Evolutionary conservation across 1,140 invertebrate genomes (phyloP).

Genomic region (Temnothorax curvispinosus): DNA sequence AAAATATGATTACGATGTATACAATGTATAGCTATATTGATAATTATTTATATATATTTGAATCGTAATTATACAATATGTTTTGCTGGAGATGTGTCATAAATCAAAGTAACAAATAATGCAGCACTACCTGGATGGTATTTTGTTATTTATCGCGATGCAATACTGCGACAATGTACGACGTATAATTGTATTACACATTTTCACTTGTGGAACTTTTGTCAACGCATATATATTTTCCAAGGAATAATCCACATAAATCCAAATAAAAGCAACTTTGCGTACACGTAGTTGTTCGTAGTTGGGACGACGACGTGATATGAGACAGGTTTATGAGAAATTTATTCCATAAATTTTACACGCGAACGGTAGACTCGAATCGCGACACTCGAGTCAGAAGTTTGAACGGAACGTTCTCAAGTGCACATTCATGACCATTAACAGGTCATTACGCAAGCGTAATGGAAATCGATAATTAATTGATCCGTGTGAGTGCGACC

Average conservation of each 20-base stretch:
- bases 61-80: not conserved
- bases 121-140: not conserved
- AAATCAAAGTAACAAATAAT: constrained; percentile 32
- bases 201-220: constrained; percentile 23
- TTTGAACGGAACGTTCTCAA: constrained; percentile 50
- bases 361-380: constrained; percentile 28
- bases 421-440: constrained; percentile 62
- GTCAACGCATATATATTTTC: constrained; percentile 7
- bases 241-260: constrained; percentile 43
- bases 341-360: constrained; percentile 52
- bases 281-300: not conserved
- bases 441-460: constrained; percentile 74
- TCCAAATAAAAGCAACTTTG: constrained; percentile 30
- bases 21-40: not conserved
- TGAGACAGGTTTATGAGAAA: constrained; percentile 26
- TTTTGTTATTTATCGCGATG: constrained; percentile 36
- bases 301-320: constrained; percentile 7
- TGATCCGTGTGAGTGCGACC: constrained; percentile 66
- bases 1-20: not conserved
- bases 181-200: constrained; percentile 14
- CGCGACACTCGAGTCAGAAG: constrained; percentile 56
- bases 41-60: constrained; percentile 19
- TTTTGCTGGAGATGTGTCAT: not conserved
- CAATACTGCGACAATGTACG: not conserved
- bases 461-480: constrained; percentile 81